phyloP scores from a whole-genome alignment of 2,888 invertebrate genomes.

The Lasioglossum vierecki region DNA sequence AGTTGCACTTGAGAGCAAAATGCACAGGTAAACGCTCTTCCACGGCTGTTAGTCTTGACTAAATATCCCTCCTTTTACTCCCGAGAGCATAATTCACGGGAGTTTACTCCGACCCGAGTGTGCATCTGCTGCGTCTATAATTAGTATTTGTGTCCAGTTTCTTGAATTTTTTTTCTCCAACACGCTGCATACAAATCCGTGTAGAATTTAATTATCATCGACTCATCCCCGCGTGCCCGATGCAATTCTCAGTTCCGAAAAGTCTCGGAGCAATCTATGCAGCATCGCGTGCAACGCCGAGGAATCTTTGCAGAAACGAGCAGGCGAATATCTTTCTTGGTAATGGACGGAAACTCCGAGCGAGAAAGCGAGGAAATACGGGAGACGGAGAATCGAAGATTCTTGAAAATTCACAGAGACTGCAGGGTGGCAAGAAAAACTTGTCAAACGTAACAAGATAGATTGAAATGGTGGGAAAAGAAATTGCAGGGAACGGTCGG shows the following conservation, averaged over 20 bases:
- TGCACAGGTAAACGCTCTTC: background rate
- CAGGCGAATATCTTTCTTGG: background rate
- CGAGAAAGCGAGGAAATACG: background rate
- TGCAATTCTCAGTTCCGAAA: background rate
- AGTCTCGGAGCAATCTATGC: no score
- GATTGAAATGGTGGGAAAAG: slow-evolving; percentile 34
- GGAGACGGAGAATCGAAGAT: background rate
- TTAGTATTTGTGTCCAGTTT: background rate
- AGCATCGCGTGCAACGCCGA: slow-evolving; percentile 10
- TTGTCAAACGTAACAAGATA: slow-evolving; percentile 42
- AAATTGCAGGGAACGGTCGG: slow-evolving; percentile 25
- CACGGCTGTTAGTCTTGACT: background rate
- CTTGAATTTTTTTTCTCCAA: background rate
- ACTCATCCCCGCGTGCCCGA: background rate
- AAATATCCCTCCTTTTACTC: background rate
- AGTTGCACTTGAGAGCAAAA: background rate
- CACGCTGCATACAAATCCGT: background rate
- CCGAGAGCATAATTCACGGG: background rate
- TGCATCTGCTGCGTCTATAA: background rate
- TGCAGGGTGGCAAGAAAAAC: slow-evolving; percentile 22
- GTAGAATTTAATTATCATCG: background rate
- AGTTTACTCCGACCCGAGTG: background rate
- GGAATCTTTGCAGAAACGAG: no score
- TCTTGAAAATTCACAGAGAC: background rate
- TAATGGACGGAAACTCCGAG: background rate